Conservation (phyloP, 2,797 vertebrate species). For the Jordanella pulchra region DNA sequence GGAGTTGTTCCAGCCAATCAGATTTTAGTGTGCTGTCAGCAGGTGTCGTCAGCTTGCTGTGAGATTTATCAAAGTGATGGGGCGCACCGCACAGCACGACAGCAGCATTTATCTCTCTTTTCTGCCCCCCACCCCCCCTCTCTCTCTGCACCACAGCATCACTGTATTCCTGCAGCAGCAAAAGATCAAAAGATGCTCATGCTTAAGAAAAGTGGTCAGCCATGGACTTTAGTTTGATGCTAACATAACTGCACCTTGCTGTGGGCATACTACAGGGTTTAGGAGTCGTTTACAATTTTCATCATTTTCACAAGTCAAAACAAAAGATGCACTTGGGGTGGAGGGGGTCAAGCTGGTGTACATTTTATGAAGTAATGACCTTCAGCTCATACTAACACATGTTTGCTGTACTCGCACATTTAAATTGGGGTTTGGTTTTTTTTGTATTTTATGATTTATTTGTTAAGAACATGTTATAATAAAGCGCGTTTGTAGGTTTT, state of each 20-base stretch:
- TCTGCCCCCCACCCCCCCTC: slow-evolving; percentile 14
- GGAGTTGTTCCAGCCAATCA: slow-evolving; percentile 77
- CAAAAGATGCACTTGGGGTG: too few species aligned
- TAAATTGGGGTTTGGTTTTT: too few species aligned
- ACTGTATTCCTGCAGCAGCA: slow-evolving; percentile 38
- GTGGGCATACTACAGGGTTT: neutral
- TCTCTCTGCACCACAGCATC: slow-evolving; percentile 24
- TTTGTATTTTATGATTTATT: too few species aligned
- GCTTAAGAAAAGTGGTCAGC: slow-evolving; percentile 18
- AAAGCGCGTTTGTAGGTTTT: too few species aligned
- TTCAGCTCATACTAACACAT: too few species aligned
- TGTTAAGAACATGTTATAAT: too few species aligned
- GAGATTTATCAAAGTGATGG: slow-evolving; percentile 82
- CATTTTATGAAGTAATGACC: too few species aligned
- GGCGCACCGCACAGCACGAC: slow-evolving; percentile 67
- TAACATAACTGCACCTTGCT: neutral
- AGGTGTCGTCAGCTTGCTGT: slow-evolving; percentile 78
- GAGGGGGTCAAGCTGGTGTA: too few species aligned
- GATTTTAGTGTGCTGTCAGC: slow-evolving; percentile 74
- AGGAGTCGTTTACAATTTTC: too few species aligned
- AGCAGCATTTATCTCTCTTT: slow-evolving; percentile 76
- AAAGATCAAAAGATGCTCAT: slow-evolving; percentile 18
- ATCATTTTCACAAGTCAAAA: too few species aligned
- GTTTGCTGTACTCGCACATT: too few species aligned
- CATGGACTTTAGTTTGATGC: slow-evolving; percentile 3